These are phyloP conservation scores for Solenopsis fugax DNA, from an alignment of 1,140 invertebrate genomes.

Conservation along the genomic window DNA sequence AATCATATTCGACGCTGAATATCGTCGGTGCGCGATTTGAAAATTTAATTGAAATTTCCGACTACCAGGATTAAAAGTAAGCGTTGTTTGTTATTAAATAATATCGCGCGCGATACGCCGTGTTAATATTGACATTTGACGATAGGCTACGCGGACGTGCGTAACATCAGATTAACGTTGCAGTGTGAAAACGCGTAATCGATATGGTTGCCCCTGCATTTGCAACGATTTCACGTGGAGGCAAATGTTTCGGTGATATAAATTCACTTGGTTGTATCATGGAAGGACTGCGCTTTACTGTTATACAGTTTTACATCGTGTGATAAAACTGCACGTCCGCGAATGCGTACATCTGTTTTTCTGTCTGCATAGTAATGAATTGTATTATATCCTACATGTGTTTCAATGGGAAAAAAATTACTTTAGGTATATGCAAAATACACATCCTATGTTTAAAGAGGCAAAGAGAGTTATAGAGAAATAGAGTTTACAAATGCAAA, in stretches of 20 bases:
- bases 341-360: slow-evolving; percentile 14
- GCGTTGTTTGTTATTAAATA: slow-evolving; percentile 66
- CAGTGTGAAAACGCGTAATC: slow-evolving; percentile 63
- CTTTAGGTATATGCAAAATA: not conserved
- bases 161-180: slow-evolving; percentile 65
- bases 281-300: not conserved
- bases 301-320: slow-evolving; percentile 17
- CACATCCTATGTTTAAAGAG: not conserved
- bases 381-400: not conserved
- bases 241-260: slow-evolving; percentile 46
- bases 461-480: too few species aligned
- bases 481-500: not conserved
- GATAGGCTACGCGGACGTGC: slow-evolving; percentile 63
- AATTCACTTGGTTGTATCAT: slow-evolving; percentile 43
- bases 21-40: slow-evolving; percentile 37
- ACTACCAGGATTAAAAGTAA: slow-evolving; percentile 58
- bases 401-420: slow-evolving; percentile 26
- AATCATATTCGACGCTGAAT: slow-evolving; percentile 39
- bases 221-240: slow-evolving; percentile 50
- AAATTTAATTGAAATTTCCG: slow-evolving; percentile 61
- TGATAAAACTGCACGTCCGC: slow-evolving; percentile 7
- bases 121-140: slow-evolving; percentile 65
- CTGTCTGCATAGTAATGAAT: slow-evolving; percentile 9
- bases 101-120: slow-evolving; percentile 55
- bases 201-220: slow-evolving; percentile 58